Evolutionary conservation across 1,140 invertebrate genomes (phyloP).

Genomic region (Ganaspis sp.): DNA sequence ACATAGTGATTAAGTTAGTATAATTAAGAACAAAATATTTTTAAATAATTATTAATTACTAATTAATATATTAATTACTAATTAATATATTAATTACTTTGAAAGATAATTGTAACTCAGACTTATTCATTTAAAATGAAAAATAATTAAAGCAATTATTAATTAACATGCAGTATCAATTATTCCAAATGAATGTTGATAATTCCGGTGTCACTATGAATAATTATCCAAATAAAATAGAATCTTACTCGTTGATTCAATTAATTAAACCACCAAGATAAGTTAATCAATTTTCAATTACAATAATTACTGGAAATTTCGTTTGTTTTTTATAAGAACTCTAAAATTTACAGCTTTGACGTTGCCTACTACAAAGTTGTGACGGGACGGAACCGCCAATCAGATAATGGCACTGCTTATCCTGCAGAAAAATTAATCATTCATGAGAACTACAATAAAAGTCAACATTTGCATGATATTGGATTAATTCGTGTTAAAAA

Average conservation of each 20-base stretch:
- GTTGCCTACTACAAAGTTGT: background rate
- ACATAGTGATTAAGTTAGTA: too few species aligned
- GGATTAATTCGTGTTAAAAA: background rate
- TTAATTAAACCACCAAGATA: background rate
- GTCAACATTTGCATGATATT: conserved; percentile 9
- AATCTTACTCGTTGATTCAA: background rate
- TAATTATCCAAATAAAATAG: background rate
- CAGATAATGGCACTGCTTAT: conserved; percentile 2
- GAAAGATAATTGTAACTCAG: too few species aligned
- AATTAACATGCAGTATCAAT: too few species aligned
- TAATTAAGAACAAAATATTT: too few species aligned
- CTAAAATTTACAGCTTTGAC: background rate
- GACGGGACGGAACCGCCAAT: background rate
- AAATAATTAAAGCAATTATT: background rate
- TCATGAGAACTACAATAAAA: background rate
- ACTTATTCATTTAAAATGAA: too few species aligned
- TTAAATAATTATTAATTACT: too few species aligned
- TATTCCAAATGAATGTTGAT: too few species aligned
- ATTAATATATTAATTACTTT: too few species aligned
- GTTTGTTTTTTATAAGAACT: conserved; percentile 54
- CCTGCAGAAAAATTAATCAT: background rate
- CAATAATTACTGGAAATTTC: conserved; percentile 63
- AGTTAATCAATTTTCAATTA: background rate
- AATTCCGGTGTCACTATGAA: too few species aligned
- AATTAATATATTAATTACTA: too few species aligned